Conservation (phyloP, 2,113 vertebrate species). For the Cololabis saira region DNA sequence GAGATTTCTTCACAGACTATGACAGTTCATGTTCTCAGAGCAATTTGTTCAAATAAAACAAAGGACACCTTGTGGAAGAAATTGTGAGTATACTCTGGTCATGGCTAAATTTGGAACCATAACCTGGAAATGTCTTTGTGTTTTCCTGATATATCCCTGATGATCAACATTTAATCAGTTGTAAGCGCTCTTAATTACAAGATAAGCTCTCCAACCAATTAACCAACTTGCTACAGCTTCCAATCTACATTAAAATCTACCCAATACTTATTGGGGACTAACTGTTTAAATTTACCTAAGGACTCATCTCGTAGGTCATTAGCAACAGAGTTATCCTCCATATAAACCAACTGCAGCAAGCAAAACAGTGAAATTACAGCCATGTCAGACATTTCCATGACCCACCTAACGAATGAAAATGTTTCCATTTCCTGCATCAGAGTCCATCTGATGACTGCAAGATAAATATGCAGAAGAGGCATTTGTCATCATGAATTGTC, state of each 20-base stretch:
- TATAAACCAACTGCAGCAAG: conserved; percentile 77
- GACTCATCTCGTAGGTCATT: conserved; percentile 76
- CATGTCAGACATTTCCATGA: conserved; percentile 61
- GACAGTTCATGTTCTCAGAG: conserved; percentile 11
- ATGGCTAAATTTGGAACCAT: conserved; percentile 62
- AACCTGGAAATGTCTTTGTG: conserved; percentile 48
- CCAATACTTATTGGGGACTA: conserved; percentile 78
- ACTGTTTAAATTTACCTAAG: conserved; percentile 71
- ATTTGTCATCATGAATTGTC: conserved; percentile 1
- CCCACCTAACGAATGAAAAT: conserved; percentile 52
- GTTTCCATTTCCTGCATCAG: conserved; percentile 56
- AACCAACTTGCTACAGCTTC: conserved; percentile 76
- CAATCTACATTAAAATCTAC: conserved; percentile 76
- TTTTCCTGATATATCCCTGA: conserved; percentile 71
- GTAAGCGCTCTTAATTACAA: conserved; percentile 83
- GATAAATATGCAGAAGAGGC: not conserved
- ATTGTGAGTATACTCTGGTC: conserved; percentile 32
- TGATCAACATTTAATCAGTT: conserved; percentile 81
- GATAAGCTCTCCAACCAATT: conserved; percentile 81
- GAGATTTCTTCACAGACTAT: conserved; percentile 4
- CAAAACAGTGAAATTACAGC: conserved; percentile 56
- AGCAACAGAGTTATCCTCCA: conserved; percentile 77
- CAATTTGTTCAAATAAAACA: conserved; percentile 4
- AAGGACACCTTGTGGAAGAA: conserved; percentile 17
- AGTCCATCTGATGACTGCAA: conserved; percentile 43